phyloP scores from a whole-genome alignment of 2,113 vertebrate genomes.

The Hydropotes inermis region DNA sequence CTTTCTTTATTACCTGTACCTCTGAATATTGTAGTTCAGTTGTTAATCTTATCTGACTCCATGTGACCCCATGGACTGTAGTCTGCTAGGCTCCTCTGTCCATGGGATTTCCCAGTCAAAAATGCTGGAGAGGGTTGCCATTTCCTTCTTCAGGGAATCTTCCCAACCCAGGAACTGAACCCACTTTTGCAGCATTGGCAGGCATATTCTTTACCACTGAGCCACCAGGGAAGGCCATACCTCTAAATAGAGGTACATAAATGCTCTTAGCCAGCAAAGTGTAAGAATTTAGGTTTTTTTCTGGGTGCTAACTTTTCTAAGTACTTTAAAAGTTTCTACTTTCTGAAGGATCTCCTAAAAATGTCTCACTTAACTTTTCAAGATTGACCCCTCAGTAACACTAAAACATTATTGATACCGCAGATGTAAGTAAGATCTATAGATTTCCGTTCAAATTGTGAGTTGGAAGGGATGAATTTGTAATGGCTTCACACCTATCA shows the following conservation, averaged over 20 bases:
- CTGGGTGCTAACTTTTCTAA: conserved; percentile 34
- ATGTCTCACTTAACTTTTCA: conserved; percentile 11
- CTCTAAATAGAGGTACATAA: background rate
- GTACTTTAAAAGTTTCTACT: conserved; percentile 38
- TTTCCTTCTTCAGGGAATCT: background rate
- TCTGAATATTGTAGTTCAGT: background rate
- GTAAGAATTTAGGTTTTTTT: conserved; percentile 4
- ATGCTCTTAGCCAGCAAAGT: background rate
- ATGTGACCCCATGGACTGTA: background rate
- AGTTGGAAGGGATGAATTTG: background rate
- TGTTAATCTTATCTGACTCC: background rate
- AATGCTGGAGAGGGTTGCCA: background rate
- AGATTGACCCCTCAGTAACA: background rate
- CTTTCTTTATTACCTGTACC: background rate
- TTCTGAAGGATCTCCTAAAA: conserved; percentile 59
- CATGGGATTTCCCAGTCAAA: background rate
- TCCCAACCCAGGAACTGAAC: background rate
- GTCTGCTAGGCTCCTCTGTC: background rate
- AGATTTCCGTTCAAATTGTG: background rate
- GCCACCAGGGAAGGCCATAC: background rate
- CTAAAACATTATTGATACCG: background rate
- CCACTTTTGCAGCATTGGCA: background rate
- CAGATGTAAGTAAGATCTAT: background rate
- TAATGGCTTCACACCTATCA: background rate
- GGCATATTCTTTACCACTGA: background rate